phyloP scores from a whole-genome alignment of 2,888 invertebrate genomes.

The Capitulum mitella region DNA sequence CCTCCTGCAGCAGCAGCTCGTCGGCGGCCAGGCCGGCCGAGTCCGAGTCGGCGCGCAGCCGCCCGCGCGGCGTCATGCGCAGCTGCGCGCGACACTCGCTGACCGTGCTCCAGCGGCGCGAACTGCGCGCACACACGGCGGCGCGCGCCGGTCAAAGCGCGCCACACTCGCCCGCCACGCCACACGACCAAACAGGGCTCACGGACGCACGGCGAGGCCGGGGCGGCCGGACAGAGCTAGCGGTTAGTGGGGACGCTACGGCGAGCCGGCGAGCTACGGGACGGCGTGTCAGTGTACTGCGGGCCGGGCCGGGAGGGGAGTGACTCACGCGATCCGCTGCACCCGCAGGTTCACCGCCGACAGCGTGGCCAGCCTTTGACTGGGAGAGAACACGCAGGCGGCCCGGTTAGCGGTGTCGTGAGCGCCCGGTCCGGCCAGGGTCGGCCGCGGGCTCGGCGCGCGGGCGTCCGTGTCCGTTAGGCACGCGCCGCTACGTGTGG shows the following conservation, averaged over 20 bases:
- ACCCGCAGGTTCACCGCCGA: constrained; percentile 85
- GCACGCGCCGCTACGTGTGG: too few species aligned
- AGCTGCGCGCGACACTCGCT: constrained; percentile 9
- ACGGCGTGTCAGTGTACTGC: too few species aligned
- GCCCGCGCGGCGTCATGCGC: neutral
- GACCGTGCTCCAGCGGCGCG: neutral
- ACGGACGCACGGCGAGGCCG: neutral
- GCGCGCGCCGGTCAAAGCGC: too few species aligned
- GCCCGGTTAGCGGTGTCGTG: neutral
- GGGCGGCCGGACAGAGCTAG: neutral
- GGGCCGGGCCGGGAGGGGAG: neutral
- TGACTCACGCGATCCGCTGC: constrained; percentile 86
- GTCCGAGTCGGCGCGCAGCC: constrained; percentile 7
- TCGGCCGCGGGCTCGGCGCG: too few species aligned
- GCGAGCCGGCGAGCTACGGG: neutral
- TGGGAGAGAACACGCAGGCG: neutral
- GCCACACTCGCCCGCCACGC: too few species aligned
- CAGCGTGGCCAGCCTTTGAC: constrained; percentile 62
- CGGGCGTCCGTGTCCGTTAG: too few species aligned
- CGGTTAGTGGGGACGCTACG: neutral
- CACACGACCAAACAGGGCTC: neutral
- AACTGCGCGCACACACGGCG: neutral
- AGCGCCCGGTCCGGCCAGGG: too few species aligned
- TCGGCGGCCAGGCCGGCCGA: constrained; percentile 1
- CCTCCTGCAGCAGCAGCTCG: constrained; percentile 2